Evolutionary conservation across 1,140 invertebrate genomes (phyloP), one percentile per base, ranked within the genome.

Genomic region (Aculops lycopersici): DNA sequence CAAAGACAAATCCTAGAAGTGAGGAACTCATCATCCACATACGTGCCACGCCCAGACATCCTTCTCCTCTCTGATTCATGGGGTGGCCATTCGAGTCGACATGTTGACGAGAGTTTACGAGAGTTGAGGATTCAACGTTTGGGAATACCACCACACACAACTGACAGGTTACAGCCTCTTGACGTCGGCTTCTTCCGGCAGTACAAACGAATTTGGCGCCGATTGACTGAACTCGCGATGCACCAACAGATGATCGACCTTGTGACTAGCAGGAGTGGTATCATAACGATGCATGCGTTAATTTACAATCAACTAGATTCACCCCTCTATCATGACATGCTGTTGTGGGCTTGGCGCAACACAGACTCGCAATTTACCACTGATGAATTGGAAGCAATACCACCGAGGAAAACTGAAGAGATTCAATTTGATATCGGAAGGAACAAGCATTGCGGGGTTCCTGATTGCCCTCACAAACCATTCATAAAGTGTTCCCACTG

Each of bases 301-400:
- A 37, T 41, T 8, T 24, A 17, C 18, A 41, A 41, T 15, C 41
- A 36, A 41, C 35, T 41, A 3, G 4, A 2, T 24, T 38, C 41
- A 3, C 5, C 24, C 8, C 4, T 13, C 2, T 36, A 35, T n/a
- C 1, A 41, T 3, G 12, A 24, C 14, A 15, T 41, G 14, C 15
- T 36, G 8, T 2, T 3, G 4, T 17, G 19, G 4, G 31, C 41
- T 12, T 36, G 41, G 41, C 16, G n/a, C 8, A 17, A 18, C 20
- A 39, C 5, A 20, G 12, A 39, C n/a, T 4, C 17, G n/a, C n/a
- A n/a, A n/a, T n/a, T n/a, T n/a, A n/a, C n/a, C n/a, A n/a, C n/a
- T n/a, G n/a, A n/a, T n/a, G n/a, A n/a, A n/a, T n/a, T n/a, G n/a
- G n/a, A n/a, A n/a, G n/a, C n/a, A n/a, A n/a, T n/a, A 31, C 24